These are phyloP conservation scores for Epinephelus malabaricus DNA, from an alignment of 2,797 vertebrate genomes.

Conservation along the genomic window DNA sequence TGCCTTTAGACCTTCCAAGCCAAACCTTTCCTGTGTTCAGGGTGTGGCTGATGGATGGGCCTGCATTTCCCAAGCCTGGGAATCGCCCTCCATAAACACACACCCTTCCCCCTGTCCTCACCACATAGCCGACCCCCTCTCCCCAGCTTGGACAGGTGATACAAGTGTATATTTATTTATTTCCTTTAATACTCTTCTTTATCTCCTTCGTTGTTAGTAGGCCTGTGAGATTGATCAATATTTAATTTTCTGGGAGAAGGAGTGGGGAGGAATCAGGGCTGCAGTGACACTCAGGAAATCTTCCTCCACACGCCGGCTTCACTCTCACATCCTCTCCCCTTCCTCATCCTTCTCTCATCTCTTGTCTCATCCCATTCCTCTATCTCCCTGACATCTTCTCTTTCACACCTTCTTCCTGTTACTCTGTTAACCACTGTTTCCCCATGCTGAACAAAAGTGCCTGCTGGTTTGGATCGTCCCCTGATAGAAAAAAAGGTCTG, in stretches of 20 bases:
- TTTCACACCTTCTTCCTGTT: slow-evolving; percentile 61
- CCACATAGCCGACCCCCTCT: slow-evolving; percentile 1
- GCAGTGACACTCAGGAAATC: slow-evolving; percentile 79
- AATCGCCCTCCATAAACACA: slow-evolving; percentile 41
- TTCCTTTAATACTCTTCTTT: slow-evolving; percentile 88
- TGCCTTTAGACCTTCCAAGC: slow-evolving; percentile 19
- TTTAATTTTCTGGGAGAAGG: slow-evolving; percentile 93
- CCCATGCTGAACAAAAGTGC: slow-evolving; percentile 35
- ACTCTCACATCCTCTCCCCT: slow-evolving; percentile 52
- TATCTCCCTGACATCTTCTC: slow-evolving; percentile 27
- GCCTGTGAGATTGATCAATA: slow-evolving; percentile 93
- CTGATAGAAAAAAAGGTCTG: slow-evolving; percentile 9
- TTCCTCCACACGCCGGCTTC: slow-evolving; percentile 54
- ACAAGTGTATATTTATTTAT: slow-evolving; percentile 88
- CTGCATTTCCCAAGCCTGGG: slow-evolving; percentile 55
- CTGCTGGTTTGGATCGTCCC: slow-evolving; percentile 12
- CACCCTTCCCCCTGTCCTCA: neutral
- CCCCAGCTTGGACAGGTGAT: slow-evolving; percentile 78
- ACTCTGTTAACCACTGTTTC: slow-evolving; percentile 55
- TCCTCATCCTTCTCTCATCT: slow-evolving; percentile 56
- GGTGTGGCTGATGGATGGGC: slow-evolving; percentile 77
- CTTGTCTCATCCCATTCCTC: slow-evolving; percentile 55
- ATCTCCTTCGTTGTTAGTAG: slow-evolving; percentile 90
- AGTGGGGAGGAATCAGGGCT: slow-evolving; percentile 73
- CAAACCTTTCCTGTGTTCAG: slow-evolving; percentile 43